phyloP scores from a whole-genome alignment of 2,888 invertebrate genomes.

The Lysandra coridon region DNA sequence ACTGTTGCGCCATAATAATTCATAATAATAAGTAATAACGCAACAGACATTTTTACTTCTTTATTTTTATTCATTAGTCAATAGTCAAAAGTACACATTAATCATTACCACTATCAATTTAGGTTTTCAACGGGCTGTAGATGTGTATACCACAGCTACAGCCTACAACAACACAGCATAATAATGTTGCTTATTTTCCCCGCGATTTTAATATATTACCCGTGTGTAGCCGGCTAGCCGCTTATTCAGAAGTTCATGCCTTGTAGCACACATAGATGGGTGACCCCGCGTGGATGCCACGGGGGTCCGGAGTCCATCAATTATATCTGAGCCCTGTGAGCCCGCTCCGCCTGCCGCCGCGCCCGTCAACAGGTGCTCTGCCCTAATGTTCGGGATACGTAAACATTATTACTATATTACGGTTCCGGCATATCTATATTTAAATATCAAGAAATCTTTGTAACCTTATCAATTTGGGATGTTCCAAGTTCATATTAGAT shows the following conservation, averaged over 20 bases:
- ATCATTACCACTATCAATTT: too few species aligned
- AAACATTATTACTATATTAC: neutral
- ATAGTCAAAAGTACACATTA: too few species aligned
- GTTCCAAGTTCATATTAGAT: neutral
- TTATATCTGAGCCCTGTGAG: constrained; percentile 48
- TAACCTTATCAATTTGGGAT: neutral
- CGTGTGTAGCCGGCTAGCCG: neutral
- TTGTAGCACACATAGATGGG: neutral
- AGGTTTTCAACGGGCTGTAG: too few species aligned
- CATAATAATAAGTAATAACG: too few species aligned
- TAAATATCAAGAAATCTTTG: neutral
- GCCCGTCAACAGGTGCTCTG: constrained; percentile 63
- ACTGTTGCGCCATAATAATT: too few species aligned
- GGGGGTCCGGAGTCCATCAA: constrained; percentile 66
- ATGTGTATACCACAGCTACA: too few species aligned
- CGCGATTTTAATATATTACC: neutral
- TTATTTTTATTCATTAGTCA: too few species aligned
- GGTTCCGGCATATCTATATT: neutral
- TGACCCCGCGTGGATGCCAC: constrained; percentile 41
- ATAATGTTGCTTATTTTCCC: too few species aligned
- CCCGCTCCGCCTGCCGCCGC: constrained; percentile 42
- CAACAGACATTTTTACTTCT: too few species aligned
- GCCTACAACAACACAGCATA: too few species aligned
- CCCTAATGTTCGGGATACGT: constrained; percentile 6
- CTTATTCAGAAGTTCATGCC: neutral